Base-by-base conservation (phyloP, 2,888 invertebrate species). In the Megastigmus dorsalis region DNA sequence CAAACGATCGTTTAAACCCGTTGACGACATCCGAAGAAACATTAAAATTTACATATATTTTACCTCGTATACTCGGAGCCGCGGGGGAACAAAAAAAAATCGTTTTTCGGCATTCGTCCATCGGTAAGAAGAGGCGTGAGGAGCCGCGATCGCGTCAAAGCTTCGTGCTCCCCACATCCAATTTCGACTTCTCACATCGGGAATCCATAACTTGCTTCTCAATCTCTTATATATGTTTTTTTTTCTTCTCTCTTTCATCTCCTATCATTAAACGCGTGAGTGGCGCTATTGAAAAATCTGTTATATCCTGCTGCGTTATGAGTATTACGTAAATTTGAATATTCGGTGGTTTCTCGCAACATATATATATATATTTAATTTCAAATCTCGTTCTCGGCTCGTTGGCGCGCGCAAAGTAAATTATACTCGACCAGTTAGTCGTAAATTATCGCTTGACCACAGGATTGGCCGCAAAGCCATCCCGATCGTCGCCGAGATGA, bases 361-460 rank as follows among this genome's bases (percentile, higher is more conserved):
- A 26, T 7, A 33, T 60, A 60, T 60, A n/a, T n/a, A n/a, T n/a
- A n/a, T n/a, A n/a, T n/a, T n/a, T n/a, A 60, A 70, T 68, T 68
- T 48, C 3, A 38, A n/a, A 38, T 7, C 2, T 30, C 43, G 20
- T 41, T 48, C 15, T 33, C 23, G 23, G 9, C 26, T 33, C 60
- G 33, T 20, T 36, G 23, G 15, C 18, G 41, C 43, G 54, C 50
- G 57, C 63, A 30, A 50, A 36, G 63, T 69, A 74, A 63, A 69
- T 68, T 68, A 68, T 74, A 50, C 65, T 30, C 60, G 55, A 33
- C 9, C 43, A 23, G 59, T 28, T 41, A 23, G 28, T 33, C 74
- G 74, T 74, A 74, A 74, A 74, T 74, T 68, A 69, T 73, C 59
- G 73, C 48, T 57, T n/a, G n/a, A n/a, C n/a, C n/a, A n/a, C n/a